These are phyloP conservation scores for Reticulitermes lucifugus DNA, from an alignment of 2,888 invertebrate species.

Conservation along the genomic window DNA sequence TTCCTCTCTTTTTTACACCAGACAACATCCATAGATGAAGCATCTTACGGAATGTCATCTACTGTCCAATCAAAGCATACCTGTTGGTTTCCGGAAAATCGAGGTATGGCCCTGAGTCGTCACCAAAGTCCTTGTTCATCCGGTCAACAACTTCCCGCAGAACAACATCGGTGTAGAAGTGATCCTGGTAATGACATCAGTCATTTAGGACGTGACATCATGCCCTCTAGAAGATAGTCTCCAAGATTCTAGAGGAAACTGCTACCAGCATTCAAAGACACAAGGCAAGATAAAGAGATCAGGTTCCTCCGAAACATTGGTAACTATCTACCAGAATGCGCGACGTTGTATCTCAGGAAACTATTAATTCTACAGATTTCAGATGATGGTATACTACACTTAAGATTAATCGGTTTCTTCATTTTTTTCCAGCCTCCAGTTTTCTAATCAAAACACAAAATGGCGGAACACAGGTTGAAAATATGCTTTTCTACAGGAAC, in stretches of 20 bases:
- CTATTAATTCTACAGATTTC: too few relatives aligned
- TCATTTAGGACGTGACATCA: too few relatives aligned
- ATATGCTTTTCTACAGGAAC: too few relatives aligned
- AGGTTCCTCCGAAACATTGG: not conserved
- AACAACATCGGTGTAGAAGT: constrained; percentile 76
- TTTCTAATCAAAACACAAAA: too few relatives aligned
- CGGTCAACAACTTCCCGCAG: constrained; percentile 82
- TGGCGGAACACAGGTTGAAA: too few relatives aligned
- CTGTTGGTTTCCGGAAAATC: constrained; percentile 67
- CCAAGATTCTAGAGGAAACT: not conserved
- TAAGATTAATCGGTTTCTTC: too few relatives aligned
- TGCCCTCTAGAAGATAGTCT: not conserved
- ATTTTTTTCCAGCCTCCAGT: too few relatives aligned
- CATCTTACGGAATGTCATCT: too few relatives aligned
- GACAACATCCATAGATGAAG: too few relatives aligned
- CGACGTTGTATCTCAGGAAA: not conserved
- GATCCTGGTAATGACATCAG: constrained; percentile 65
- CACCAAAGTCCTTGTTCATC: constrained; percentile 80
- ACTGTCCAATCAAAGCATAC: constrained; percentile 7
- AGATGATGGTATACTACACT: too few relatives aligned
- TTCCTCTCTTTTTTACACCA: too few relatives aligned
- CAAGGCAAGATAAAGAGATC: not conserved
- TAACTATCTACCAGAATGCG: not conserved
- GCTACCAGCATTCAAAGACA: not conserved
- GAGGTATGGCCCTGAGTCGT: constrained; percentile 73